Base-by-base conservation (phyloP, 1,140 invertebrate genomes). In the Lordiphosa clarofinis region DNA sequence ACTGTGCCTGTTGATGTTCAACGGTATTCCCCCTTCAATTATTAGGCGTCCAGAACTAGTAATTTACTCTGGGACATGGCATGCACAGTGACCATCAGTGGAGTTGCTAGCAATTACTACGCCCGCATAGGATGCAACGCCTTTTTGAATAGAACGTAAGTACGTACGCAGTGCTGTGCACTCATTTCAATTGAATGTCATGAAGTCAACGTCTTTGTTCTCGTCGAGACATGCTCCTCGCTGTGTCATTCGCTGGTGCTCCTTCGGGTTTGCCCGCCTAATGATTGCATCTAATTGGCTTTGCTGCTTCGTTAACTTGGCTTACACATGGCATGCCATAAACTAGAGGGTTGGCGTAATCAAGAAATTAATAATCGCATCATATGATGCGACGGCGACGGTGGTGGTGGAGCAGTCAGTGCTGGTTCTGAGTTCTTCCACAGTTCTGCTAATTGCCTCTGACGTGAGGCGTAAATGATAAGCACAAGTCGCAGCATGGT, bases 361-460 rank as follows among this genome's bases (percentile, higher is more conserved):
- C 76, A 82, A 84, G 76, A 82, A 82, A 82, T 82, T 82, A 84
- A 82, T 82, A 82, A 81, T 84, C 76, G 76, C 78, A 72, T 60
- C 71, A 60, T 66, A 67, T 59, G 62, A 73, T 67, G 65, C 61
- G 71, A 61, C 54, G 50, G 12, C 52, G 39, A 33, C 48, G 55
- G 9, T 36, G 28, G 28, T 43, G 55, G 9, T 36, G 28, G 24
- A 36, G 49, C 35, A 47, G 28, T 12, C 39, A 33, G 11, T 3
- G 19, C 19, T 54, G 21, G 21, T 6, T 31, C 12, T 43, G 21
- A 21, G 11, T 28, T 35, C 48, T 63, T 38, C 6, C 42, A 11
- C 35, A 46, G 33, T 52, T 81, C 62, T 62, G 78, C 78, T 82
- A 82, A 82, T 82, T 82, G 78, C 73, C 55, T 50, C 59, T 73